A percentile compares a stretch with the other conserved stretches of the same genome.
These are phyloP conservation scores for Parelbella ahira DNA, from an alignment of 2,888 invertebrate species.

Conservation along the genomic window DNA sequence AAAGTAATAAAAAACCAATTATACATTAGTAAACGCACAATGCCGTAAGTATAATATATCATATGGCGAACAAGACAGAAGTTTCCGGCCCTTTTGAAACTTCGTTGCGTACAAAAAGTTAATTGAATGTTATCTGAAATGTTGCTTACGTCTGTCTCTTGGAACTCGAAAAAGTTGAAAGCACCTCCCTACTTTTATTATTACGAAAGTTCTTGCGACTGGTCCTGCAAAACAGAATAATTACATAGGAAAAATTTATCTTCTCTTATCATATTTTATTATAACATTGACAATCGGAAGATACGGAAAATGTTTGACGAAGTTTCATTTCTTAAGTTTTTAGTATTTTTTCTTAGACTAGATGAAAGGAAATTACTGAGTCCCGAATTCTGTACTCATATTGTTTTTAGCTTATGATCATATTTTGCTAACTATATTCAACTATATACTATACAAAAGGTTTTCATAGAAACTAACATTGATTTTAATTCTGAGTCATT, in stretches of 20 bases:
- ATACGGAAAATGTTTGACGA: not conserved
- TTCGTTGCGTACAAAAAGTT: conserved; percentile 44
- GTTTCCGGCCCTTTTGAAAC: conserved; percentile 34
- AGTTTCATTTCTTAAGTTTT: no score
- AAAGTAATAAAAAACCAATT: conserved; percentile 1
- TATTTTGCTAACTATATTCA: no score
- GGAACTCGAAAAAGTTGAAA: conserved; percentile 45
- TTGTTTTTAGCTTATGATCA: no score
- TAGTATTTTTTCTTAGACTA: no score
- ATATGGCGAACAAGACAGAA: conserved; percentile 25
- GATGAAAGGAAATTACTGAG: no score
- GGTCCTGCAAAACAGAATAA: conserved; percentile 30
- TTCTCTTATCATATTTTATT: conserved; percentile 12
- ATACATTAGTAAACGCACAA: conserved; percentile 5
- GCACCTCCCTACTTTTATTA: conserved; percentile 53
- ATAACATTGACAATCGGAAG: not conserved
- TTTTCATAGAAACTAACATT: no score
- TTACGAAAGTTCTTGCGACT: conserved; percentile 56
- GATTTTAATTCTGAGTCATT: no score
- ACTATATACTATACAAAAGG: no score
- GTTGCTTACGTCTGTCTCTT: conserved; percentile 41
- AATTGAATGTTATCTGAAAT: conserved; percentile 60
- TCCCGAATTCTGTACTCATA: no score
- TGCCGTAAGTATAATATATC: conserved; percentile 5
- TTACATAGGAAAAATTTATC: conserved; percentile 18